Base-by-base conservation (phyloP, 2,113 vertebrate species). In the Catharus minimus region DNA sequence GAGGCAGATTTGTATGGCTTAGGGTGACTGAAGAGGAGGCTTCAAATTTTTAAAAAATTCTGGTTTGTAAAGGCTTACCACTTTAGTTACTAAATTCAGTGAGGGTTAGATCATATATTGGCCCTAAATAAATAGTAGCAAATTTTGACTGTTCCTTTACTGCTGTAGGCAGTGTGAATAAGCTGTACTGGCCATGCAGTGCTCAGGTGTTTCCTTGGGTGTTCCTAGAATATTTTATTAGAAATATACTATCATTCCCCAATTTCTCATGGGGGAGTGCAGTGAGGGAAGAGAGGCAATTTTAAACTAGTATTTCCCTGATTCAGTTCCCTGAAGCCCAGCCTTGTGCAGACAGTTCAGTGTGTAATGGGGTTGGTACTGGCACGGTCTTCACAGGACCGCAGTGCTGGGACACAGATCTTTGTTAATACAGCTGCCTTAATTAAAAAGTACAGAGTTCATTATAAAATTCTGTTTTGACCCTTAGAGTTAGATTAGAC, bases 401-500 rank as follows among this genome's bases (percentile, higher is more conserved):
- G 8, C 15, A 6, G 16, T 62, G 39, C 88, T 87, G 47, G 53
- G 69, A n/a, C 76, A 79, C 44, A 78, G 11, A 69, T 86, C 50
- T 68, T 47, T 39, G 55, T 68, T 82, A 86, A 72, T n/a, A 65
- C 72, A 81, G 46, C 72, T 75, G 24, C n/a, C 80, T 93, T 94
- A 92, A 93, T 95, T 93, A 95, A 91, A 74, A 83, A 62, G 32
- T 61, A 53, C 18, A 62, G 44, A 82, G 82, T 83, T 91, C 36
- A 47, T 28, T 0, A 27, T 38, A 56, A 49, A 75, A 69, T 90
- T 89, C 64, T 88, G 24, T 22, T 65, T 90, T 73, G 68, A 83
- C 61, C 68, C 55, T 77, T 49, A 19, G 36, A 64, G 55, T 47
- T 64, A 82, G 38, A 62, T 75, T 61, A 85, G 56, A 82, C 44